These are phyloP conservation scores for Litoditis marina DNA, from an alignment of 2,888 invertebrate genomes.

Conservation along the genomic window DNA sequence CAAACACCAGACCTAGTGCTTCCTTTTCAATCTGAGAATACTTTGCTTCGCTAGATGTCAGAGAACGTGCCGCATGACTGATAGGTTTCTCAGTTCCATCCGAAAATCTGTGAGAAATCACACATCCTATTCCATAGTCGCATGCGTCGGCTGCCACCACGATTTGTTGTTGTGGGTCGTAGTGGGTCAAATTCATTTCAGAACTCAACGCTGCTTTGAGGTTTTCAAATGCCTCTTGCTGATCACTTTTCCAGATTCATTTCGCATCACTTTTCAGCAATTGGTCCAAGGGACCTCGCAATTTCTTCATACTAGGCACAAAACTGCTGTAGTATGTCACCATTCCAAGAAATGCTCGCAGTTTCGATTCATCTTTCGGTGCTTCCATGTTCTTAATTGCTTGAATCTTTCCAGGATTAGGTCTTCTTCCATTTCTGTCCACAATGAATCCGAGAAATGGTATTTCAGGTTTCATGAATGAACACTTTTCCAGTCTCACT, in stretches of 20 bases:
- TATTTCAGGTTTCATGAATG: constrained; percentile 13
- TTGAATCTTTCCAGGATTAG: constrained; percentile 20
- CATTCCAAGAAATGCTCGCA: constrained; percentile 27
- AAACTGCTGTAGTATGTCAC: constrained; percentile 26
- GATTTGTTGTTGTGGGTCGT: constrained; percentile 52
- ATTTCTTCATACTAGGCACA: constrained; percentile 12
- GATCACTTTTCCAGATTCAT: constrained; percentile 9
- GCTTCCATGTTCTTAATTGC: constrained; percentile 15
- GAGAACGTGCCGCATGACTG: constrained; percentile 23
- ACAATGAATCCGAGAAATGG: constrained; percentile 22
- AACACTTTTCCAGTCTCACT: no score
- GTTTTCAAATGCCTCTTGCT: constrained; percentile 6
- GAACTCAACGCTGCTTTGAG: constrained; percentile 1
- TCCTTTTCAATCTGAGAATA: constrained; percentile 55
- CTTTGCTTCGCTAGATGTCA: constrained; percentile 29
- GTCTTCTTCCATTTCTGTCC: constrained; percentile 8
- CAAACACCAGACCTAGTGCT: constrained; percentile 62
- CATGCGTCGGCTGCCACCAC: constrained; percentile 63
- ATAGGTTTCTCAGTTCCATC: constrained; percentile 46
- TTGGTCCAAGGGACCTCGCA: no score
- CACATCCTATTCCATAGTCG: constrained; percentile 57
- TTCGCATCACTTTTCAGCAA: constrained; percentile 14
- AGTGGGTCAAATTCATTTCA: constrained; percentile 56
- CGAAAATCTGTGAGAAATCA: constrained; percentile 37
- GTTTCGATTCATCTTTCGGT: constrained; percentile 17